Evolutionary conservation across 2,113 vertebrate genomes (phyloP), one percentile per base, ranked within the genome.

Genomic region (Plectropomus leopardus): DNA sequence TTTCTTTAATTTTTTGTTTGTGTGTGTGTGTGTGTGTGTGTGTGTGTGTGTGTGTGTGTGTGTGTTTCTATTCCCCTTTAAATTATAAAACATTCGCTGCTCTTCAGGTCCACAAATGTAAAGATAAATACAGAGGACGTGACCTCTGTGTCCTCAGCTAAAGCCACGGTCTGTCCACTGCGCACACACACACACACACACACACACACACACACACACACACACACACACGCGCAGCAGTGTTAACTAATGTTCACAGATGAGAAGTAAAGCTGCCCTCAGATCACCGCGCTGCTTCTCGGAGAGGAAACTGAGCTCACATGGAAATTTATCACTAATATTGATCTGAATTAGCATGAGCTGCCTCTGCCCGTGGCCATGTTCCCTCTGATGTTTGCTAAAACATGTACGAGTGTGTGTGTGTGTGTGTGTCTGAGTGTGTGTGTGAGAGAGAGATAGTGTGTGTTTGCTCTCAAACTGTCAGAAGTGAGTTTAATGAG

Each of bases 321-420:
- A 72, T 88, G 85, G 83, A 89, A 89, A 87, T 88, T 80, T 50
- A 88, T 89, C 88, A 75, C 82, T 76, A n/a, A 48, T 88, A 90
- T 90, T 87, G 90, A 92, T 90, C 80, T 45, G 69, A 84, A 88
- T 92, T 84, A 90, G 72, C 80, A 88, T 85, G 77, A 61, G 82
- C 76, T 79, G 81, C 61, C 21, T 64, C 77, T 72, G 87, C 85
- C 87, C 61, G 76, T 88, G 87, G 89, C 76, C 85, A 86, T 86
- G 83, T 83, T 89, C 83, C 42, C 63, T 82, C 66, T 76, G 77
- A 84, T 86, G 74, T 88, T 61, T 67, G 45, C 16, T 24, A 13
- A 57, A 64, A 76, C 28, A 60, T 16, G 21, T 57, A n/a, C 4
- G 8, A 16, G 15, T 26, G 50, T 79, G 70, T 74, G 69, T 61